Evolutionary conservation across 2,888 invertebrate genomes (phyloP), one percentile per base, ranked within the genome.

Genomic region (Drosophila meridiana): DNA sequence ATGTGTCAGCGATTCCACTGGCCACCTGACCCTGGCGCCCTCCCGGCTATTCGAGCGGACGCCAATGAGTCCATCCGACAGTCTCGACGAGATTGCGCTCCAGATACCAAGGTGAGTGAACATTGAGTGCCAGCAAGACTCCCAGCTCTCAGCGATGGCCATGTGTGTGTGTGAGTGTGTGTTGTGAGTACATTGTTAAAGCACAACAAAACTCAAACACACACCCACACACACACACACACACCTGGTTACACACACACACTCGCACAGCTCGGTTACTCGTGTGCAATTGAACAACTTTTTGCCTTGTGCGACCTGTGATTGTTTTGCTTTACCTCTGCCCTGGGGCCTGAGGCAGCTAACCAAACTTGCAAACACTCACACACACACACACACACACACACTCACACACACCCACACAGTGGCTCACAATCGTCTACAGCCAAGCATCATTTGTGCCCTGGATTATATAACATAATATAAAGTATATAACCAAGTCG

Each of bases 1-100:
- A 85, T 93, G 93, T 78, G 93, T 93, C 77, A 93, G 92, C 84
- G 92, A 93, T 76, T 92, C 94, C 74, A 93, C 94, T 60, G 93
- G 93, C 73, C 93, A 93, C 84, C 92, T 96, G 81, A 96, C 96
- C 52, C 92, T 95, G 88, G 96, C 96, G 56, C 97, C 97, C 50
- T 97, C 97, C 87, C 95, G 96, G 76, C 95, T 97, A 90, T 97
- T 97, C 92, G 98, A 98, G 94, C 95, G 96, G 77, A 96, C 97
- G 67, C 97, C 97, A 81, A 95, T 97, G 93, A 96, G 96, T 90
- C 97, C 97, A 55, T 95, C 97, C 86, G 98, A 98, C 94, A 97
- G 97, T 92, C 95, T 98, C 92, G 98, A 98, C 93, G 97, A 98
- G 94, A 97, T 98, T 93, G 97, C 97, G 78, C 95, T 97, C 90